A percentile compares a stretch with the other conserved stretches of the same genome.
These are phyloP conservation scores for Homalodisca vitripennis DNA, from an alignment of 1,140 invertebrate species.

Conservation along the genomic window DNA sequence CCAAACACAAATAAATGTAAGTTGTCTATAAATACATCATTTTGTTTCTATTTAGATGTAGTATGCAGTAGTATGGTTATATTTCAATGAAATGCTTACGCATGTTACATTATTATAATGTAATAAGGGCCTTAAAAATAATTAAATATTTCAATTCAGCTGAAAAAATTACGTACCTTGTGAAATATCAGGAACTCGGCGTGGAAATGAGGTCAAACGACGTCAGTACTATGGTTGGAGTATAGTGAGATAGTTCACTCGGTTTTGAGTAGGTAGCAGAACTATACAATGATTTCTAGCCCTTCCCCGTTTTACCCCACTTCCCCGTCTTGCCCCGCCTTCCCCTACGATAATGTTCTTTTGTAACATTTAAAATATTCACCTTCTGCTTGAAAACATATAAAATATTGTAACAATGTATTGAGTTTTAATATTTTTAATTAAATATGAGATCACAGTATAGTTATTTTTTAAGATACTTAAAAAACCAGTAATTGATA, in stretches of 20 bases:
- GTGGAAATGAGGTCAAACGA: neutral
- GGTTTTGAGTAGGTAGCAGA: neutral
- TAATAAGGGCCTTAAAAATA: neutral
- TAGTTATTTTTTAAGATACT: too few species aligned
- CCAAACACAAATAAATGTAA: too few species aligned
- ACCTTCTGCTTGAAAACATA: too few species aligned
- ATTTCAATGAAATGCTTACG: neutral
- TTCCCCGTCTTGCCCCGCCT: neutral
- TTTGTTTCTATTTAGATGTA: neutral
- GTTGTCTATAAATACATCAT: neutral
- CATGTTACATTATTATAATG: neutral
- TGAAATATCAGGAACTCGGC: neutral
- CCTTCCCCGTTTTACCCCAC: constrained; percentile 10
- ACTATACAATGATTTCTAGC: neutral
- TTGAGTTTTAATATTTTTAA: too few species aligned
- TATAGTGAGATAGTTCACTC: neutral
- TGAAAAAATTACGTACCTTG: neutral
- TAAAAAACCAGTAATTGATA: too few species aligned
- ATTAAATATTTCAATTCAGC: neutral
- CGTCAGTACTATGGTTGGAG: neutral
- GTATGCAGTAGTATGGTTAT: neutral
- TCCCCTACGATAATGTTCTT: too few species aligned
- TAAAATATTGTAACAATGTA: too few species aligned
- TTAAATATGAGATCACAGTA: too few species aligned
- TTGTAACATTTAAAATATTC: too few species aligned